Base-by-base conservation (phyloP, 2,113 vertebrate genomes). In the Axis porcinus region DNA sequence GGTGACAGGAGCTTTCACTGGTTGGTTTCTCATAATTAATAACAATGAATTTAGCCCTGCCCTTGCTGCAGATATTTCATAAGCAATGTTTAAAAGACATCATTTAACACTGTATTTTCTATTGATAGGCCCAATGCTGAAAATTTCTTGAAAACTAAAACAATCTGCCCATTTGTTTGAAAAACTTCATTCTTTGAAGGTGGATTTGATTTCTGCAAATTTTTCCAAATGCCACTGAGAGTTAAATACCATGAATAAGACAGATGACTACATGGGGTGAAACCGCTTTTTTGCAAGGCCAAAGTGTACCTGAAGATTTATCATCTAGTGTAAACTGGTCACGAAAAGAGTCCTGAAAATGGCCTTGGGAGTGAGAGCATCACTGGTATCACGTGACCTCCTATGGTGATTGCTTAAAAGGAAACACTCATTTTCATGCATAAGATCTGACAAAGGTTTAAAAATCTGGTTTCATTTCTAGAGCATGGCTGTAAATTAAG, bases 81-180 rank as follows among this genome's bases (percentile, higher is more conserved):
- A 92, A 47, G n/a, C 88, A 91, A 89, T 82, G 7, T 86, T 97
- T 95, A 57, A 96, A 90, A 92, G 43, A 76, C 25, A 81, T 94
- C 15, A 57, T 83, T 95, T 82, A 81, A 60, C 58, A 55, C 40
- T 58, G 11, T 50, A 40, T 96, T 91, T 94, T 54, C 60, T 78
- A 67, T 45, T 58, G 50, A 91, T 50, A 85, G 81, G 7, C 19
- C 58, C 43, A 50, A 74, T 86, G n/a, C 76, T 81, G 30, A 92
- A 95, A 92, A 45, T 10, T 54, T 86, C 95, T 79, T 94, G 21
- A 40, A 95, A 52, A 36, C 70, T 79, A 50, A 89, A 89, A 78
- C 45, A 16, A 67, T 74, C 19, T 60, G 7, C 47, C 36, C 33
- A n/a, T 90, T 92, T 4, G 25, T 84, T 87, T 95, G 47, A 86